A percentile compares a stretch with the other conserved stretches of the same genome.
phyloP scores from a whole-genome alignment of 2,888 invertebrate species.

The Agrotis clavis region DNA sequence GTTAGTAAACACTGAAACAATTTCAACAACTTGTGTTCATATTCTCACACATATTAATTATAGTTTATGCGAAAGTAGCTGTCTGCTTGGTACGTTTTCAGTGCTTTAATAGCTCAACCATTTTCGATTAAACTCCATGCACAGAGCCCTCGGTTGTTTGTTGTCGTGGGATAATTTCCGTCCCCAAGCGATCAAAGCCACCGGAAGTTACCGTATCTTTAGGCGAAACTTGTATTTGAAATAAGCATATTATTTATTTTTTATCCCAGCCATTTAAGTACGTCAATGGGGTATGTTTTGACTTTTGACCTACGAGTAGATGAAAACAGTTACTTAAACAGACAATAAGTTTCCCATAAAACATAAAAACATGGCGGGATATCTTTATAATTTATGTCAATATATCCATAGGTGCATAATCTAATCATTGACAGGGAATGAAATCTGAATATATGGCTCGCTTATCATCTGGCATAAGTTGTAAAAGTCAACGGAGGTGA shows the following conservation, averaged over 20 bases:
- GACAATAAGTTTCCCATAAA: conserved; percentile 17
- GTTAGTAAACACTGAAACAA: conserved; percentile 24
- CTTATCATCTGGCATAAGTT: conserved; percentile 41
- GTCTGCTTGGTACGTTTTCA: neutral
- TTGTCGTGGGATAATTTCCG: no score
- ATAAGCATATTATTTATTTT: neutral
- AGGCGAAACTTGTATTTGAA: no score
- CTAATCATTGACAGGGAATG: conserved; percentile 50
- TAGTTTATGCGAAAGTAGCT: neutral
- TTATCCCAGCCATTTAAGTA: neutral
- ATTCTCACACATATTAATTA: neutral
- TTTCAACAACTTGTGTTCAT: neutral
- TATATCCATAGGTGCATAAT: conserved; percentile 27
- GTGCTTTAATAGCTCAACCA: neutral
- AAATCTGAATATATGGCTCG: conserved; percentile 51
- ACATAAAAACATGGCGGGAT: conserved; percentile 5
- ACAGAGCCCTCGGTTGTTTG: no score
- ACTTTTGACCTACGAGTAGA: neutral
- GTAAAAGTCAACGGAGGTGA: conserved; percentile 47
- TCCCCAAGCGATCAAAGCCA: no score
- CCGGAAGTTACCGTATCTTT: no score
- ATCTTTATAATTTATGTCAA: conserved; percentile 25
- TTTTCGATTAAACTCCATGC: neutral
- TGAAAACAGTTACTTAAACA: no score
- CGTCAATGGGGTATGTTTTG: neutral